Evolutionary conservation across 2,888 invertebrate species (phyloP).

Genomic region (Pachymerium ferrugineum): DNA sequence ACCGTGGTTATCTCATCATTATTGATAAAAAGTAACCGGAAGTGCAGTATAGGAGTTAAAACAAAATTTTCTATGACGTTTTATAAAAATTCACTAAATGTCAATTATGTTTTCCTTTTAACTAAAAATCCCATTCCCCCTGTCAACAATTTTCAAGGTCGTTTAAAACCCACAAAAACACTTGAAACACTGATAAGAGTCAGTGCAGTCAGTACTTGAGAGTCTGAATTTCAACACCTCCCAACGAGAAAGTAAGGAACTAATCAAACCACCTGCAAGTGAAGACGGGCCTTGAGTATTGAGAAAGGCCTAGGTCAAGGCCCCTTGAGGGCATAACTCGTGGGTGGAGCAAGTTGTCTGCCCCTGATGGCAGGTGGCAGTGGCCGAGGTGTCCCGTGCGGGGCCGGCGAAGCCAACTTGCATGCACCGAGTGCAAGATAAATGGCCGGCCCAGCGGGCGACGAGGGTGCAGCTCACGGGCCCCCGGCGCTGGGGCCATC

Average conservation of each 20-base stretch:
- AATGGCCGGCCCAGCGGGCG: slow-evolving; percentile 15
- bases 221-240: slow-evolving; percentile 18
- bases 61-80: no score
- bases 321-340: slow-evolving; percentile 5
- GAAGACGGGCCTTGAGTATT: not conserved
- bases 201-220: not conserved
- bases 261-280: slow-evolving; percentile 6
- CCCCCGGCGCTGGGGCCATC: slow-evolving; percentile 10
- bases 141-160: no score
- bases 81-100: no score
- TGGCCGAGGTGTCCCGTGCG: slow-evolving; percentile 5
- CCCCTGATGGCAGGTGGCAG: slow-evolving; percentile 16
- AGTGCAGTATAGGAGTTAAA: no score
- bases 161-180: no score
- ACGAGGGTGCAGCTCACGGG: slow-evolving; percentile 6
- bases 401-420: not conserved
- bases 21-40: no score
- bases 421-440: not conserved
- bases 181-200: no score
- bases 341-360: slow-evolving; percentile 17
- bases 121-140: no score
- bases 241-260: slow-evolving; percentile 2
- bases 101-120: no score
- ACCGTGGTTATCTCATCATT: no score
- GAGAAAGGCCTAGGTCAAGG: not conserved